Base-by-base conservation (phyloP, 1,140 invertebrate species). In the Drosophila repleta region DNA sequence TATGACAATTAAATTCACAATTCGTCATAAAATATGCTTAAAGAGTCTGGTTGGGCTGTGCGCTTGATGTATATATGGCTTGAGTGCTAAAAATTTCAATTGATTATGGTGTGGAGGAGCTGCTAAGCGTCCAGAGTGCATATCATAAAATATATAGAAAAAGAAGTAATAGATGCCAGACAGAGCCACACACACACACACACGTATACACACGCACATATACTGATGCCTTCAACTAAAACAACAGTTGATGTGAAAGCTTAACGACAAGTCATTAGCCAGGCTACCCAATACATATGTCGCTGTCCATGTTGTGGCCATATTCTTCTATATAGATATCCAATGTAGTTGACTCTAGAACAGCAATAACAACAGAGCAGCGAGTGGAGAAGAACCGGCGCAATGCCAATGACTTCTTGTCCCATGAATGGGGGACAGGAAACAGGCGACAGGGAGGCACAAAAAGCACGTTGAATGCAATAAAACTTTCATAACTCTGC, bases 401-500 rank as follows among this genome's bases (percentile, higher is more conserved):
- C 69, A 74, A 87, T 82, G 82, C 74, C 82, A 87, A 81, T 85
- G 82, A 85, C 81, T 85, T 87, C 78, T 81, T 70, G 49, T 35
- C 45, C 41, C 32, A 35, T 21, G 41, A 26, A 7, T 46, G 32
- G 20, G 20, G 69, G 57, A 35, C 53, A 49, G 64, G 63, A 37
- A 66, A 26, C 53, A 18, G 52, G 53, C 43, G 48, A 72, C 35
- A 51, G 45, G 58, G 32, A 64, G 41, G 29, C 35, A 51, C 41
- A 74, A 76, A 61, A 68, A 67, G 64, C 58, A 75, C 51, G 78
- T 75, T 85, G 82, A 78, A 80, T 87, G 82, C 78, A 88, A 87
- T 87, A 87, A 87, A 88, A 87, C 82, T 87, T 87, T 87, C 82
- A 87, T 87, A 87, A 87, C 82, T 87, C 83, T 87, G 75, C 82